phyloP scores from a whole-genome alignment of 2,888 invertebrate species.

The Acronicta psi region DNA sequence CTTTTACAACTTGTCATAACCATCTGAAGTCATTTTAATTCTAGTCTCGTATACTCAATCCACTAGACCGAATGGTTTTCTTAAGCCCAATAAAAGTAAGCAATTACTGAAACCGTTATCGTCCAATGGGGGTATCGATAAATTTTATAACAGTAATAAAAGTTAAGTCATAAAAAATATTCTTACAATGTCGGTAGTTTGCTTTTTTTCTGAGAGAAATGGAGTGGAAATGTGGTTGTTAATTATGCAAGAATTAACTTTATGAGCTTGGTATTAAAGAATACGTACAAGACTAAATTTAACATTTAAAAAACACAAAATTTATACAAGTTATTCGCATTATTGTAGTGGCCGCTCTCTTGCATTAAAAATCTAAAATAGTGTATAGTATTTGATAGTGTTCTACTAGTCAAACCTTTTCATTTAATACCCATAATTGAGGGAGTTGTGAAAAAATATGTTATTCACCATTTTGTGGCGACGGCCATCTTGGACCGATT shows the following conservation, averaged over 20 bases:
- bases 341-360: too few species aligned
- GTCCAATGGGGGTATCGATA: conserved; percentile 26
- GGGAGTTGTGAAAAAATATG: too few species aligned
- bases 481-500: too few species aligned
- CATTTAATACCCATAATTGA: too few species aligned
- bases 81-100: not conserved
- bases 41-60: conserved; percentile 3
- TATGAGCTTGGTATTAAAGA: not conserved
- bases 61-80: conserved; percentile 11
- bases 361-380: too few species aligned
- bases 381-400: too few species aligned
- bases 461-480: too few species aligned
- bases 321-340: too few species aligned
- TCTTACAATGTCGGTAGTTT: conserved; percentile 6
- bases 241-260: conserved; percentile 21
- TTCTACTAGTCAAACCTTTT: too few species aligned
- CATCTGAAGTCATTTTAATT: not conserved
- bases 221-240: conserved; percentile 6
- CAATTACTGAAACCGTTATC: too few species aligned
- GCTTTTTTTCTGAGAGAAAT: conserved; percentile 24
- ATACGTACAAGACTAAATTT: too few species aligned
- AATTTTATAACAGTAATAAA: conserved; percentile 38
- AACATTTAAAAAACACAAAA: too few species aligned
- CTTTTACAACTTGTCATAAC: conserved; percentile 17
- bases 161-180: conserved; percentile 21